A percentile compares a stretch with the other conserved stretches of the same genome.
These are phyloP conservation scores for Panurus biarmicus DNA, from an alignment of 2,113 vertebrate genomes.

Conservation along the genomic window DNA sequence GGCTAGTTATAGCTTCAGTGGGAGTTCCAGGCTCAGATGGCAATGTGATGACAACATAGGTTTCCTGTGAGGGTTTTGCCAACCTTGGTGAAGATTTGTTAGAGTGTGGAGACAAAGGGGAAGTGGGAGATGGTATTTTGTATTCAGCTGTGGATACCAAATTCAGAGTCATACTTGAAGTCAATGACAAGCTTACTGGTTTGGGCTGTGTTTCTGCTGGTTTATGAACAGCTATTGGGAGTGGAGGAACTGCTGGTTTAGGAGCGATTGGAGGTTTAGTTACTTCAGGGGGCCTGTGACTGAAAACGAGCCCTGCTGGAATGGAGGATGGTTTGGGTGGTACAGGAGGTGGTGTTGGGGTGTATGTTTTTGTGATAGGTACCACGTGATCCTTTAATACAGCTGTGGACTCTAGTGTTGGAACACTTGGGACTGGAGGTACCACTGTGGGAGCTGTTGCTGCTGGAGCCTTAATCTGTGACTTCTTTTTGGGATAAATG, in stretches of 20 bases:
- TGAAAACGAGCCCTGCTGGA: constrained; percentile 88
- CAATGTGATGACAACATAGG: constrained; percentile 95
- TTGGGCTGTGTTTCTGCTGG: constrained; percentile 78
- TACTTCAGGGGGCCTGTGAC: constrained; percentile 81
- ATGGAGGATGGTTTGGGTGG: constrained; percentile 91
- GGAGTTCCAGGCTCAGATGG: constrained; percentile 94
- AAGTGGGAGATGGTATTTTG: constrained; percentile 86
- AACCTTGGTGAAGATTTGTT: constrained; percentile 81
- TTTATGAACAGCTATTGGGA: constrained; percentile 71
- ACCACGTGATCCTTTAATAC: constrained; percentile 60
- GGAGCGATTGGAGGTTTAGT: constrained; percentile 87
- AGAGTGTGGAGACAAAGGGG: constrained; percentile 86
- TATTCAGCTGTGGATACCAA: constrained; percentile 81
- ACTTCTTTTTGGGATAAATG: constrained; percentile 79
- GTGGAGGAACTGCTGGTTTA: constrained; percentile 76
- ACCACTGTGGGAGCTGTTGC: neutral
- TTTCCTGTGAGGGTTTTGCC: constrained; percentile 84
- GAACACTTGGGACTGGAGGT: constrained; percentile 43
- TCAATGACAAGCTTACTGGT: constrained; percentile 75
- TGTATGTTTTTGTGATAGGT: constrained; percentile 69
- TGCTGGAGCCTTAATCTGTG: constrained; percentile 67
- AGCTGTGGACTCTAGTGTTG: constrained; percentile 47
- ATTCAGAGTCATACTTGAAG: constrained; percentile 82
- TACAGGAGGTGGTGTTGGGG: constrained; percentile 85
- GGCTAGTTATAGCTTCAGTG: constrained; percentile 80